These are phyloP conservation scores for Alviniconcha marisindica DNA, from an alignment of 1,140 invertebrate genomes.

Conservation along the genomic window DNA sequence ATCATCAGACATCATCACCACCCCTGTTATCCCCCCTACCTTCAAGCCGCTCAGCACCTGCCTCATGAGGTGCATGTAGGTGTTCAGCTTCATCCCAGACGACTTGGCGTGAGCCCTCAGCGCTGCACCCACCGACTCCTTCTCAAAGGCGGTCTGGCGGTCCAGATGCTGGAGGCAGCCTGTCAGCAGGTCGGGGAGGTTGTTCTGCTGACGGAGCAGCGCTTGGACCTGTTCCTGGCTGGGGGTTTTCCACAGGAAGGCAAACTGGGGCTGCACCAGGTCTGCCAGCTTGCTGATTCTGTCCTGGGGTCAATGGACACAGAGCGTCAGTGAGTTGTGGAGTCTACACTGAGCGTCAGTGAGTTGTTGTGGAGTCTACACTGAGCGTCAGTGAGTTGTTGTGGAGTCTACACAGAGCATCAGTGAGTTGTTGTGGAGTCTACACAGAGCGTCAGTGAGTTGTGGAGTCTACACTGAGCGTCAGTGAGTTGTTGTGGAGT, in stretches of 20 bases:
- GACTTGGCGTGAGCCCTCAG: slow-evolving; percentile 2
- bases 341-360: too few species aligned
- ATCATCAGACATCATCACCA: too few species aligned
- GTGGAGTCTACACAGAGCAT: too few species aligned
- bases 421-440: too few species aligned
- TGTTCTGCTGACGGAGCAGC: neutral
- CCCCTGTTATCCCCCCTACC: too few species aligned
- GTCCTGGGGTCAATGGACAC: slow-evolving; percentile 21
- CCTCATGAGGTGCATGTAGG: slow-evolving; percentile 26
- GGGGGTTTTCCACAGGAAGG: slow-evolving; percentile 36
- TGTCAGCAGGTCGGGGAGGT: neutral
- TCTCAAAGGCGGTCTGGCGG: neutral
- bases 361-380: too few species aligned
- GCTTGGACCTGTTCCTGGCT: neutral
- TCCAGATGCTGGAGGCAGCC: neutral
- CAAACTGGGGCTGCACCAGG: slow-evolving; percentile 14
- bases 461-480: too few species aligned
- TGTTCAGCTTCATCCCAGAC: neutral
- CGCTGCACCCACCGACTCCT: neutral
- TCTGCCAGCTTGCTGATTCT: slow-evolving; percentile 33
- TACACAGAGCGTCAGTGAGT: too few species aligned
- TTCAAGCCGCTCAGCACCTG: slow-evolving; percentile 27
- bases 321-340: too few species aligned
- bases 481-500: too few species aligned
- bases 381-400: too few species aligned